phyloP scores from a whole-genome alignment of 1,140 invertebrate species.

The Octopus sinensis region DNA sequence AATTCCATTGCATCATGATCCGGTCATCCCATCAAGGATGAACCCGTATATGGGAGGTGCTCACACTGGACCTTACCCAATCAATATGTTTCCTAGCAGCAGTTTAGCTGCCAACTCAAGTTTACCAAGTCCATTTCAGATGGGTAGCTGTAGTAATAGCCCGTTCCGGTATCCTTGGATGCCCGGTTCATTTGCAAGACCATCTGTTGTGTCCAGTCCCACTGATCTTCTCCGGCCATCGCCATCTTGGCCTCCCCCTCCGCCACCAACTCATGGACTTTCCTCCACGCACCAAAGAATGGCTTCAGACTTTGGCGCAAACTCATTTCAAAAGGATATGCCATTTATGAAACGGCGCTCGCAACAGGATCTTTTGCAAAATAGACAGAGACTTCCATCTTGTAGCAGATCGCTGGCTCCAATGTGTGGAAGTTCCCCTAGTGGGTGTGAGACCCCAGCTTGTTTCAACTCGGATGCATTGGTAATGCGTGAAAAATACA shows the following conservation, averaged over 20 bases:
- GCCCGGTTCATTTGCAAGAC: conserved; percentile 12
- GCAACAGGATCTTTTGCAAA: conserved; percentile 5
- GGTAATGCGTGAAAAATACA: conserved; percentile 14
- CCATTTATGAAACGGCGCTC: conserved; percentile 11
- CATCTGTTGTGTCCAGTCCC: conserved; percentile 12
- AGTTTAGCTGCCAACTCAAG: conserved; percentile 3
- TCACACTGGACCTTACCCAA: conserved; percentile 10
- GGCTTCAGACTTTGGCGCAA: conserved; percentile 6
- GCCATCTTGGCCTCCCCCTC: conserved; percentile 8
- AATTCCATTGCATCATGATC: conserved; percentile 13
- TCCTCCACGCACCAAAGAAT: conserved; percentile 8
- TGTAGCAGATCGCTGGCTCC: conserved; percentile 7
- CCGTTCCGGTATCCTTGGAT: conserved; percentile 11
- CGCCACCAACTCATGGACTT: conserved; percentile 7
- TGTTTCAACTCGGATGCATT: conserved; percentile 3
- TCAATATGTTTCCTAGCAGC: conserved; percentile 11
- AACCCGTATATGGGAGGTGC: conserved; percentile 1
- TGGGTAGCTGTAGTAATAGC: conserved; percentile 12
- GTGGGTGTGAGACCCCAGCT: conserved; percentile 6
- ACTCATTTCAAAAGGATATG: conserved; percentile 13
- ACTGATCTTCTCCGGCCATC: conserved; percentile 10
- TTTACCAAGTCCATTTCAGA: conserved; percentile 11
- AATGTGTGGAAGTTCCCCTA: conserved; percentile 9
- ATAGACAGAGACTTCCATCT: conserved; percentile 12
- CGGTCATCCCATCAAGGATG: conserved; percentile 14